These are phyloP conservation scores for Agrochola lychnidis DNA, from an alignment of 2,888 invertebrate species.

Conservation along the genomic window DNA sequence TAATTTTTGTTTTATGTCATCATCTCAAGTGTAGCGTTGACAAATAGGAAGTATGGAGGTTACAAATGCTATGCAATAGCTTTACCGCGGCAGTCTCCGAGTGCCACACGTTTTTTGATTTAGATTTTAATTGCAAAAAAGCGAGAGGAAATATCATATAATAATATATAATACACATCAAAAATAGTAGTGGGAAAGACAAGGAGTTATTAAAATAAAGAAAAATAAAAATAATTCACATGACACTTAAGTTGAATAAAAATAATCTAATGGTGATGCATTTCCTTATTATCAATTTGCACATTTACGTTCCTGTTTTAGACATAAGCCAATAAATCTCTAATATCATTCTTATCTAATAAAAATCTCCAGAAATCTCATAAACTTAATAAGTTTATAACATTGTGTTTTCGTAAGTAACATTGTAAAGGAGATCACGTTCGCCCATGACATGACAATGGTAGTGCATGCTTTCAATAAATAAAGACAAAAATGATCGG, in stretches of 20 bases:
- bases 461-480: constrained; percentile 83
- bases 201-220: not conserved
- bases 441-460: constrained; percentile 76
- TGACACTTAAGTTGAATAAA: not conserved
- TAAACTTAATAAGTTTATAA: constrained; percentile 68
- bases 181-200: not conserved
- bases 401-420: constrained; percentile 56
- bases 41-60: too few relatives aligned
- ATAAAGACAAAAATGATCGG: constrained; percentile 84
- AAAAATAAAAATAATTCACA: too few relatives aligned
- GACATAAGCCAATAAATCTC: not conserved
- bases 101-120: too few relatives aligned
- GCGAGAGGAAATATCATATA: too few relatives aligned
- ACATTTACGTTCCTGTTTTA: not conserved
- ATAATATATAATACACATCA: too few relatives aligned
- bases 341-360: constrained; percentile 24
- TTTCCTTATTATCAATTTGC: not conserved
- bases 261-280: not conserved
- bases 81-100: too few relatives aligned
- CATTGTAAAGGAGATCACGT: constrained; percentile 68
- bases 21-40: too few relatives aligned
- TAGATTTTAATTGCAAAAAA: too few relatives aligned
- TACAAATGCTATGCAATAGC: too few relatives aligned
- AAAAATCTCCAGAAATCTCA: constrained; percentile 48
- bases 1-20: too few relatives aligned